Base-by-base conservation (phyloP, 2,797 vertebrate species). In the Danio jaintianensis region DNA sequence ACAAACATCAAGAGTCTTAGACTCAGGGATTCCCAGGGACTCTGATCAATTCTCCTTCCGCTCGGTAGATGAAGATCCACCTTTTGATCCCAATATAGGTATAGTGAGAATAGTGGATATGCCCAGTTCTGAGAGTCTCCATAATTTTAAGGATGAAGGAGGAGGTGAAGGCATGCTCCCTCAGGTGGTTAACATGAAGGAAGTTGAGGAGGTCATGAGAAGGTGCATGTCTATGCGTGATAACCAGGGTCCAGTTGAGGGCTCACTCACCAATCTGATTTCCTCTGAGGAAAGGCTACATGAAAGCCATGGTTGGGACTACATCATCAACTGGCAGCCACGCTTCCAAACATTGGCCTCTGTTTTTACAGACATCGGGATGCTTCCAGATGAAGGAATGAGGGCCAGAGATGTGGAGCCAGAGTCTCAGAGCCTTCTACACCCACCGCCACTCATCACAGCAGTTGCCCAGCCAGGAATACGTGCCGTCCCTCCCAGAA, bases 401-500 rank as follows among this genome's bases (percentile, higher is more conserved):
- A 90, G 90, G 69, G 89, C 88, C 40, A 87, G 91, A 75, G 90
- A 89, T 18, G 84, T 93, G 36, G 89, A 91, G 16, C 90, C 91
- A 8, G 94, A 96, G 74, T 91, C 90, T 0, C 92, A 89, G 75
- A 90, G 92, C 75, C 91, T 94, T 79, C 93, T 95, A 91, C 91
- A 94, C 15, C 96, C 94, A 18, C 96, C 96, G 0, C 96, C 96
- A 62, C 92, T 98, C 79, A 95, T 98, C 85, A 97, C 96, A 0
- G 94, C 95, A 16, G 88, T 97, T 80, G 96, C 96, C 69, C 96
- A 97, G 73, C 92, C 95, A 48, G 96, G 95, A 70, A 88, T 98
- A 86, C 94, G 94, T 85, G 94, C 95, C 10, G 93, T 97, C 9
- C 95, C 94, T 13, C 92, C 96, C 13, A 90, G 90, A 85, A 94